Evolutionary conservation across 2,888 invertebrate genomes (phyloP).

Genomic region (Acholoe squamosa): DNA sequence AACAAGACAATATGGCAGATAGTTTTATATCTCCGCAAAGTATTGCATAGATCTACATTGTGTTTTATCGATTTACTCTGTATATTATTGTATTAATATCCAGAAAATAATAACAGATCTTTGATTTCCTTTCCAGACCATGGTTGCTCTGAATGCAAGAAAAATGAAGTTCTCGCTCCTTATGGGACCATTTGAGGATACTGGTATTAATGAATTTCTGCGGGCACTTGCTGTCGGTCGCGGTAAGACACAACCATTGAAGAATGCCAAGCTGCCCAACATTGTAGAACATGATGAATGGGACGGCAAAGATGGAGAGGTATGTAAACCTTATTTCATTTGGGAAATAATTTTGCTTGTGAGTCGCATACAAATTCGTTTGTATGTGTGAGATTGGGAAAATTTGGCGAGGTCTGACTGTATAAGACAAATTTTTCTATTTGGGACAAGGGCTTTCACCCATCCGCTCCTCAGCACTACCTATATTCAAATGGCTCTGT

Average conservation of each 20-base stretch:
- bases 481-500: too few relatives aligned
- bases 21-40: neutral
- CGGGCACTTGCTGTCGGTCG: conserved; percentile 96
- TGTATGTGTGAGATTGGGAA: too few relatives aligned
- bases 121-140: conserved; percentile 85
- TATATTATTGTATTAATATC: too few relatives aligned
- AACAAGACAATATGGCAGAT: neutral
- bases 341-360: neutral
- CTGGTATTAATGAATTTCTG: conserved; percentile 97
- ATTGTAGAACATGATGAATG: conserved; percentile 89
- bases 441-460: too few relatives aligned
- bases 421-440: too few relatives aligned
- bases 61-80: too few relatives aligned
- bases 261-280: conserved; percentile 86
- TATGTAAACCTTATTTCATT: conserved; percentile 67
- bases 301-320: conserved; percentile 97
- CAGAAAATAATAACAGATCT: too few relatives aligned
- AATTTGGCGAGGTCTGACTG: too few relatives aligned
- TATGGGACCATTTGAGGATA: conserved; percentile 94
- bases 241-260: conserved; percentile 92
- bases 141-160: conserved; percentile 97
- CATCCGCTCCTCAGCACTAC: too few relatives aligned
- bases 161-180: conserved; percentile 98
- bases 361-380: too few relatives aligned
- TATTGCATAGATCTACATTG: neutral